Conservation (phyloP, 2,888 invertebrate genomes). For the Drosophila incognita region DNA sequence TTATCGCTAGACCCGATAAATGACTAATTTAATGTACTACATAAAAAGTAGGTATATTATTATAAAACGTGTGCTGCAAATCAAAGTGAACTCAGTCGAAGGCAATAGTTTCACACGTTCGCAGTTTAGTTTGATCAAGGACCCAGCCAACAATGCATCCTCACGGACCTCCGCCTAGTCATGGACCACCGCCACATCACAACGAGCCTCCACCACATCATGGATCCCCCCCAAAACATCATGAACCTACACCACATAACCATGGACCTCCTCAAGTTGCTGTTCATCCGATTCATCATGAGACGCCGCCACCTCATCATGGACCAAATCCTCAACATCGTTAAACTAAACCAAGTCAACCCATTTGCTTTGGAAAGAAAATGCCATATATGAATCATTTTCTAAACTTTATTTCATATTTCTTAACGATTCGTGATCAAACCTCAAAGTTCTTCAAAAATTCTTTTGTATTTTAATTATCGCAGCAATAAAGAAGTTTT, state of each 20-base stretch:
- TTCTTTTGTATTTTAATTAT: neutral
- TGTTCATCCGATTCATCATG: neutral
- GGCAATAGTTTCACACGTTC: conserved; percentile 12
- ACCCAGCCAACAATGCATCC: conserved; percentile 24
- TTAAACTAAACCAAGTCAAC: conserved; percentile 7
- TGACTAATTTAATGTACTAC: too few species aligned
- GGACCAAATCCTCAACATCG: conserved; percentile 25
- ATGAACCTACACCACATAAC: conserved; percentile 21
- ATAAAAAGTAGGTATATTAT: neutral
- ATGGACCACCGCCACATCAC: conserved; percentile 23
- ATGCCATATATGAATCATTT: neutral
- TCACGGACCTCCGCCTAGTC: conserved; percentile 27
- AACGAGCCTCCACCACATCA: conserved; percentile 39
- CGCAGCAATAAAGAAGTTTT: neutral
- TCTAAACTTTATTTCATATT: too few species aligned
- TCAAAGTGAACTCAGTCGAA: conserved; percentile 31
- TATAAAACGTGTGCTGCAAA: conserved; percentile 37
- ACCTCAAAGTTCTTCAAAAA: neutral
- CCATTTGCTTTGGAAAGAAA: neutral
- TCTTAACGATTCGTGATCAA: neutral
- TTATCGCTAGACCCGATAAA: conserved; percentile 39
- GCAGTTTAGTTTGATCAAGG: conserved; percentile 4
- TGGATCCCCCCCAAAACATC: conserved; percentile 35
- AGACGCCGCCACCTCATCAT: conserved; percentile 10
- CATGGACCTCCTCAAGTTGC: conserved; percentile 27